Evolutionary conservation across 2,113 vertebrate genomes (phyloP).

Genomic region (Talpa occidentalis): DNA sequence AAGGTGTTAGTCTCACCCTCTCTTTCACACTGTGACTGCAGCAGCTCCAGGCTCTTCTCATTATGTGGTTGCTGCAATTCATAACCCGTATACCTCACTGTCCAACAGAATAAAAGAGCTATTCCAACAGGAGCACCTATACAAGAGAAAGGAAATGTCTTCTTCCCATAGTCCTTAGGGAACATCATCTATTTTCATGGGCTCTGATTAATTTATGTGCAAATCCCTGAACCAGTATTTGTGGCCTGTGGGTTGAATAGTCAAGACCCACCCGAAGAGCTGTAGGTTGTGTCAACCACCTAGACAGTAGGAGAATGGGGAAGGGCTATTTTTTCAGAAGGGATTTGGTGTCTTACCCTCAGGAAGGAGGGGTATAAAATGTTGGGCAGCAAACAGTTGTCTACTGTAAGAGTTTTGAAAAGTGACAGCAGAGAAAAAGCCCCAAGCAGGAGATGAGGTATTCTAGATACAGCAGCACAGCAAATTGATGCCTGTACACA

Average conservation of each 20-base stretch:
- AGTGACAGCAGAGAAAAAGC: not conserved
- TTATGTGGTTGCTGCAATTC: not conserved
- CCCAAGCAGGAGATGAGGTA: not conserved
- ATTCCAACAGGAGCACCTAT: not conserved
- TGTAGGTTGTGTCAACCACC: not conserved
- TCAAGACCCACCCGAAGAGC: not conserved
- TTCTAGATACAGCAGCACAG: not conserved
- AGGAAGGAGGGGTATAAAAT: not conserved
- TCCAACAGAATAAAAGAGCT: not conserved
- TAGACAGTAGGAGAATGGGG: not conserved
- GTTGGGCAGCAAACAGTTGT: not conserved
- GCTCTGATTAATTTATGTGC: not conserved
- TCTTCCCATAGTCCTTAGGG: not conserved
- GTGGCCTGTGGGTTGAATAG: not conserved
- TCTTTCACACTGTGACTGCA: not conserved
- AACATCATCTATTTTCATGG: not conserved
- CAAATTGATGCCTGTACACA: not conserved
- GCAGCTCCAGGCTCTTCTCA: not conserved
- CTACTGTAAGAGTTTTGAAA: not conserved
- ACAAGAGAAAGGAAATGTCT: not conserved
- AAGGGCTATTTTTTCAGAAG: not conserved
- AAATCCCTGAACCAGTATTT: not conserved
- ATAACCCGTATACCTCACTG: not conserved
- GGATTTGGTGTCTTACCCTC: not conserved
- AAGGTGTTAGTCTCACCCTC: not conserved